phyloP scores from a whole-genome alignment of 2,888 invertebrate species.

The Alitta virens region DNA sequence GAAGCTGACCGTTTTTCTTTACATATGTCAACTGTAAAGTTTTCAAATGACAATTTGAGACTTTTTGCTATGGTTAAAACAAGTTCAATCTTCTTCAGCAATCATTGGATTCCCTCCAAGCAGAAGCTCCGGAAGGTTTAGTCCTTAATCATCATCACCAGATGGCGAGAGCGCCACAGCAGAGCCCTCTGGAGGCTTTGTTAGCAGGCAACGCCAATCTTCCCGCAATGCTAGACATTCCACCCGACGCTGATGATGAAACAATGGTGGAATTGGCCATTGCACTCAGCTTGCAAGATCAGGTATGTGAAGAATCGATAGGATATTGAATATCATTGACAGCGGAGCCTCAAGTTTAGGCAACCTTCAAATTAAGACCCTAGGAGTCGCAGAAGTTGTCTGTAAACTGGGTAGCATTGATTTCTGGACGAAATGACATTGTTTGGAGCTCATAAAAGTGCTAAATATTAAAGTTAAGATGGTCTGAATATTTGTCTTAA shows the following conservation, averaged over 20 bases:
- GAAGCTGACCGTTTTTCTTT: too few relatives aligned
- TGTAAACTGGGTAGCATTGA: too few relatives aligned
- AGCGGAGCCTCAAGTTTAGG: too few relatives aligned
- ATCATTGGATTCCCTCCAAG: conserved; percentile 41
- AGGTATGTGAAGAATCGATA: conserved; percentile 32
- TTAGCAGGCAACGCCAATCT: conserved; percentile 60
- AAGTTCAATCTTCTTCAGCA: conserved; percentile 28
- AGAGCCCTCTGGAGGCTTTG: conserved; percentile 58
- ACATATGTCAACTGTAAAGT: too few relatives aligned
- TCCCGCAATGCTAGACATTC: conserved; percentile 80
- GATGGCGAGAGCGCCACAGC: conserved; percentile 27
- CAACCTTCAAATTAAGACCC: too few relatives aligned
- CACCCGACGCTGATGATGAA: conserved; percentile 94
- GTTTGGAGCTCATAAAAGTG: too few relatives aligned
- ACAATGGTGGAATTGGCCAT: conserved; percentile 96
- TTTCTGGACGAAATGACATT: too few relatives aligned
- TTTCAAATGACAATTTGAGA: neutral
- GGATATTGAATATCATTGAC: too few relatives aligned
- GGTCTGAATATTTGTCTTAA: too few relatives aligned
- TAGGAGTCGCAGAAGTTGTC: too few relatives aligned
- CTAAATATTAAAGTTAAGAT: too few relatives aligned
- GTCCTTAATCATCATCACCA: too few relatives aligned
- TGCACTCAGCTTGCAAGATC: conserved; percentile 80
- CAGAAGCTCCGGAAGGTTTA: conserved; percentile 36
- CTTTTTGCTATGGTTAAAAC: neutral